Conservation (phyloP, 2,888 invertebrate genomes). For the Ariolimax columbianus region DNA sequence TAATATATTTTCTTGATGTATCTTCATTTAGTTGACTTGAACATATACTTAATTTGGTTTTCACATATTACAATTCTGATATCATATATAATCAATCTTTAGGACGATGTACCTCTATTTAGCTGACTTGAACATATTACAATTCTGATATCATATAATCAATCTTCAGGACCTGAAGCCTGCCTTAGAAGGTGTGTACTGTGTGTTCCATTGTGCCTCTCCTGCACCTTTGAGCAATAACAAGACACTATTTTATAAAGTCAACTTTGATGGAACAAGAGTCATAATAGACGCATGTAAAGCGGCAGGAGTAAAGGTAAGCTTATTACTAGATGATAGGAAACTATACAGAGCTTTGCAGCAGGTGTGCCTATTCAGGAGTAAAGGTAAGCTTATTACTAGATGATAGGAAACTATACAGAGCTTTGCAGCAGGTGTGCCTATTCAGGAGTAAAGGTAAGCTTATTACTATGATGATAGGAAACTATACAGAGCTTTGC, state of each 20-base stretch:
- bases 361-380: no score
- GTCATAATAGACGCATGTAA: conserved; percentile 67
- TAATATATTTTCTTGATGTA: no score
- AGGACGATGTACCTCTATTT: no score
- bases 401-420: no score
- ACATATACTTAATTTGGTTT: no score
- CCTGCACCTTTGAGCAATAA: conserved; percentile 71
- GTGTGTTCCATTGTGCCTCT: conserved; percentile 73
- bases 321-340: background rate
- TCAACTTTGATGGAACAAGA: conserved; percentile 70
- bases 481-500: no score
- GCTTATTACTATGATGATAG: background rate
- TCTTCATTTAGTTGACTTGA: no score
- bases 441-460: conserved; percentile 71
- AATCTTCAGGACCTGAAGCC: conserved; percentile 62
- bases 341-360: no score
- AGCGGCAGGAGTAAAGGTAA: conserved; percentile 69
- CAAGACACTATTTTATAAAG: conserved; percentile 68
- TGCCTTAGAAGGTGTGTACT: conserved; percentile 63
- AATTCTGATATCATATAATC: background rate
- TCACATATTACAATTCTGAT: no score
- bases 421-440: no score
- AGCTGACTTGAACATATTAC: no score
- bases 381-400: conserved; percentile 63
- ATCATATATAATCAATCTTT: no score